Evolutionary conservation across 2,113 vertebrate genomes (phyloP).

Genomic region (Periophthalmodon schlosseri): DNA sequence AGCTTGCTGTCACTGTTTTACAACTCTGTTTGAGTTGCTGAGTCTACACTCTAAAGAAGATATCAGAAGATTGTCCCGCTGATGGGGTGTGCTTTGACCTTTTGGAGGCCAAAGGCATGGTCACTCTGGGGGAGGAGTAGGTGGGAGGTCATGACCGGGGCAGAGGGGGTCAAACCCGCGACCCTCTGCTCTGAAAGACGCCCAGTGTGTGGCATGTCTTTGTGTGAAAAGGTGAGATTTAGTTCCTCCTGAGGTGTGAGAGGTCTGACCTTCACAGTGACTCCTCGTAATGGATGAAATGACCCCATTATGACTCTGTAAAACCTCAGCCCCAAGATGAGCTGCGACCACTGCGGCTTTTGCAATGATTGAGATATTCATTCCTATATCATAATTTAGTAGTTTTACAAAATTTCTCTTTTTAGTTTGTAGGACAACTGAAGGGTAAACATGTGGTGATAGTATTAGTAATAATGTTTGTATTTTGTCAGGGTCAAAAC

Average conservation of each 20-base stretch:
- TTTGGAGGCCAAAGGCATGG: conserved; percentile 74
- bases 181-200: conserved; percentile 51
- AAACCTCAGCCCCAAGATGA: conserved; percentile 10
- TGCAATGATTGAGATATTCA: neutral
- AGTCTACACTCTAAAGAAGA: conserved; percentile 43
- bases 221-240: conserved; percentile 72
- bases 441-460: neutral
- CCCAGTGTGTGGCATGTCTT: conserved; percentile 65
- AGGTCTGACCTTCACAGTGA: conserved; percentile 38
- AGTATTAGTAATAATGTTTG: neutral
- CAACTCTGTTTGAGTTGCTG: conserved; percentile 22
- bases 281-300: conserved; percentile 39
- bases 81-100: conserved; percentile 55
- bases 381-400: neutral
- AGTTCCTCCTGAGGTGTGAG: conserved; percentile 52
- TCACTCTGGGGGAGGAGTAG: conserved; percentile 46
- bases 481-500: neutral
- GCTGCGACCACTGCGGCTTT: conserved; percentile 1
- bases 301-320: conserved; percentile 48
- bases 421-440: neutral
- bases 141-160: conserved; percentile 65
- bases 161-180: conserved; percentile 55
- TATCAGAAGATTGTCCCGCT: conserved; percentile 52
- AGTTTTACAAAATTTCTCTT: neutral
- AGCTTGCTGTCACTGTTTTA: conserved; percentile 27